A percentile compares a stretch with the other conserved stretches of the same genome.
These are phyloP conservation scores for Achlya flavicornis DNA, from an alignment of 2,888 invertebrate species.

Conservation along the genomic window DNA sequence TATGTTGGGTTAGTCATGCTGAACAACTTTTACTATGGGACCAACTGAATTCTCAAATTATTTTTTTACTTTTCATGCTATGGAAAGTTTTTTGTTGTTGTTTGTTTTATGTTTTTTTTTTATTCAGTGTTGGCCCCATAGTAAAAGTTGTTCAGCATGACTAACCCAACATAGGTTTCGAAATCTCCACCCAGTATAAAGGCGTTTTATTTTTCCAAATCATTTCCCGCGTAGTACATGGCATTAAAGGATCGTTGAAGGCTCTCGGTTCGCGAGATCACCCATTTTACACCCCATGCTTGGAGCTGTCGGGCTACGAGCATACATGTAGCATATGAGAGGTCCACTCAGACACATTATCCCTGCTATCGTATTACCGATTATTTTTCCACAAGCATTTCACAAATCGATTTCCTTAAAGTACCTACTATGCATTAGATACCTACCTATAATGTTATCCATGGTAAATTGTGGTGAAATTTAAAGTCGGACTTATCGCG, in stretches of 20 bases:
- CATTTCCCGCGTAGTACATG: slow-evolving; percentile 41
- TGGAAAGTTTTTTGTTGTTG: too few species aligned
- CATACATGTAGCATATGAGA: slow-evolving; percentile 24
- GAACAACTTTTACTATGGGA: too few species aligned
- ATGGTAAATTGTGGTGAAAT: neutral
- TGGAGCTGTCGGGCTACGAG: slow-evolving; percentile 41
- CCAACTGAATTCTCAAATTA: too few species aligned
- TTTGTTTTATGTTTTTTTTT: too few species aligned
- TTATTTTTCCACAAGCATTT: slow-evolving; percentile 8
- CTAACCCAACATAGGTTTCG: too few species aligned
- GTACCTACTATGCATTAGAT: neutral
- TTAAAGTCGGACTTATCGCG: too few species aligned
- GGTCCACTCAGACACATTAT: slow-evolving; percentile 32
- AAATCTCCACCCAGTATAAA: too few species aligned
- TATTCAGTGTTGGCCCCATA: too few species aligned
- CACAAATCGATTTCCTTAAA: slow-evolving; percentile 16
- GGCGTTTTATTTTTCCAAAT: slow-evolving; percentile 38
- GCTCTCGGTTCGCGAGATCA: slow-evolving; percentile 47
- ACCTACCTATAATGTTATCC: neutral
- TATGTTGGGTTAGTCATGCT: too few species aligned
- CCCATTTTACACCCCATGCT: slow-evolving; percentile 50
- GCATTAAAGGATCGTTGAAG: slow-evolving; percentile 52
- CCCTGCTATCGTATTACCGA: slow-evolving; percentile 14
- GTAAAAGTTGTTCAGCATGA: too few species aligned
- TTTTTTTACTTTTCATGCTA: too few species aligned